Base-by-base conservation (phyloP, 1,140 invertebrate species). In the Drosophila parabipectinata region DNA sequence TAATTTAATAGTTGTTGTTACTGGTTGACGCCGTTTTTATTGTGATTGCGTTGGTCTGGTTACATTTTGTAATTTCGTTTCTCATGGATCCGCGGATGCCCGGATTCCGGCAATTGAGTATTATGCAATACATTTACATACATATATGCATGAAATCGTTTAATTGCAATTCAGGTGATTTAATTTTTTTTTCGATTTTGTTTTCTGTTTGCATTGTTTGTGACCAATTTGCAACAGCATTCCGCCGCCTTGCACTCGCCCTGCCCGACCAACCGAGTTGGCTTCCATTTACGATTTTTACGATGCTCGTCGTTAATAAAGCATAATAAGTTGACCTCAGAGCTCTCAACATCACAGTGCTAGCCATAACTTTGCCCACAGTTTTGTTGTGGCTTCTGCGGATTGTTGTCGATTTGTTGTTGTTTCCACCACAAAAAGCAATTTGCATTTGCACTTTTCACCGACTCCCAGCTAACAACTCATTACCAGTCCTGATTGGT, bases 1-100 rank as follows among this genome's bases (percentile, higher is more conserved):
- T 76, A 76, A 76, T 76, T 76, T 76, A 76, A 76, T 76, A 59
- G 72, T 76, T 76, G 73, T 76, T 76, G 73, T 76, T 61, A 76
- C 76, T 72, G 72, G 48, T 52, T 24, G 32, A 14, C 28, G 14
- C 26, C 64, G 51, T 67, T 76, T 76, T 76, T 59, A 76, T 76
- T 76, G 62, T 76, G 68, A 76, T 76, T 56, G 73, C 62, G 32
- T 28, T 67, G 58, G 15, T 41, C 57, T 76, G 55, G 72, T 76
- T 76, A 68, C 72, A 76, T 58, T 76, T 76, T 60, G 72, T 76
- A 76, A 76, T 76, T 76, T 76, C 50, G 76, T 76, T 76, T 68
- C 67, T 56, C 72, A 76, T 51, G 72, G 48, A 51, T 56, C 63
- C 52, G 41, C 44, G 67, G 64, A 71, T 71, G 41, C 64, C 39